A percentile compares a stretch with the other conserved stretches of the same genome.
Conservation (phyloP, 2,797 vertebrate species). For the Gymnopithys bicolor region DNA sequence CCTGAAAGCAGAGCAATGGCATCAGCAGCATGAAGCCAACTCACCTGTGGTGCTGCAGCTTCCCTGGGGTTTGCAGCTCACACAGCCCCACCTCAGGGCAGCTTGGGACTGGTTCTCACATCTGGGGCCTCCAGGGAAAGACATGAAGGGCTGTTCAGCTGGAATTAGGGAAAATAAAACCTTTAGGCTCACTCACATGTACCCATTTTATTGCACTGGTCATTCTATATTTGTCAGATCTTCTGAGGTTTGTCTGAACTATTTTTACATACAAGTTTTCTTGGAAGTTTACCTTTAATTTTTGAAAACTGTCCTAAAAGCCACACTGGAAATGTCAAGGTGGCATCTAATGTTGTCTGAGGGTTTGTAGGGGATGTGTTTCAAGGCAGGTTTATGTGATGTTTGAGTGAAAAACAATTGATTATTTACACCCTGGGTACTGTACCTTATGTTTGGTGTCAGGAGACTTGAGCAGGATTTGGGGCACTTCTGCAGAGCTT, state of each 20-base stretch:
- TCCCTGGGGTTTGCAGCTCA: conserved; percentile 9
- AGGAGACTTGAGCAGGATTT: background rate
- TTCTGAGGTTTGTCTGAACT: conserved; percentile 40
- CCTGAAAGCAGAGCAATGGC: conserved; percentile 44
- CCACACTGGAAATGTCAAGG: background rate
- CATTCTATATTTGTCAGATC: conserved; percentile 15
- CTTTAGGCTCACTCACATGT: conserved; percentile 40
- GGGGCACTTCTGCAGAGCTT: background rate
- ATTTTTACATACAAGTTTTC: conserved; percentile 13
- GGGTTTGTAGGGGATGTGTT: background rate
- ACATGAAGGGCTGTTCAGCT: conserved; percentile 39
- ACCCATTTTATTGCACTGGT: conserved; percentile 32
- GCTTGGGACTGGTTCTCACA: background rate
- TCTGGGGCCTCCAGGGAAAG: conserved; percentile 30
- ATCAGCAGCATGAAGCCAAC: conserved; percentile 27
- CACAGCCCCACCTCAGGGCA: conserved; percentile 32
- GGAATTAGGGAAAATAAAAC: conserved; percentile 46
- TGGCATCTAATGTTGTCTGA: background rate
- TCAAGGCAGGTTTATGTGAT: background rate
- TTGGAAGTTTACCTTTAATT: conserved; percentile 20
- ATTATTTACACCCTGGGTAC: background rate
- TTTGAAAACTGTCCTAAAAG: background rate
- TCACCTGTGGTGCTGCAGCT: conserved; percentile 21
- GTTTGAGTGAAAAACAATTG: background rate
- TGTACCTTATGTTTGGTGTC: background rate